These are phyloP conservation scores for Centruroides vittatus DNA, from an alignment of 1,140 invertebrate species.

Conservation along the genomic window DNA sequence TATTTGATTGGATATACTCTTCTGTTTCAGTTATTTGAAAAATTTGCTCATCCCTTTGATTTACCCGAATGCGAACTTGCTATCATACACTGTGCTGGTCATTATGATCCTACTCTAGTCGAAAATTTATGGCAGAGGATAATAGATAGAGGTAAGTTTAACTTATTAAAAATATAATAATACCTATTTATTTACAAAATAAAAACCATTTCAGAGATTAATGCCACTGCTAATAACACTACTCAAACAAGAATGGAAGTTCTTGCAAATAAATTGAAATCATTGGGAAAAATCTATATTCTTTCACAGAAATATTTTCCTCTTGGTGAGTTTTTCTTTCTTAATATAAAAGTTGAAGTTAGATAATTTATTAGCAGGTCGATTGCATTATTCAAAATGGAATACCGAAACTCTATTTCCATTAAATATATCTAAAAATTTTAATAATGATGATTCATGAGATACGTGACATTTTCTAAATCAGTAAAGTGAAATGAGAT, in stretches of 20 bases:
- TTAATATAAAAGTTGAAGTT: background rate
- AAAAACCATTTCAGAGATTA: constrained; percentile 8
- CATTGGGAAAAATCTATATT: constrained; percentile 32
- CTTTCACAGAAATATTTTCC: constrained; percentile 39
- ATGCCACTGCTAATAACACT: background rate
- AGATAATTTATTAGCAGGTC: background rate
- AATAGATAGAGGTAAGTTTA: constrained; percentile 35
- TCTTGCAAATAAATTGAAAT: constrained; percentile 31
- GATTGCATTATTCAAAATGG: background rate
- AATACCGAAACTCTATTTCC: background rate
- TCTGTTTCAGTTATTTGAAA: constrained; percentile 45
- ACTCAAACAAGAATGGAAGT: constrained; percentile 23
- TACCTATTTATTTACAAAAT: constrained; percentile 15
- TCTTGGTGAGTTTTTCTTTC: constrained; percentile 26
- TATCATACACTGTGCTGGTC: constrained; percentile 38
- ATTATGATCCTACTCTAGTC: constrained; percentile 35
- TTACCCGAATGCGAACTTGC: constrained; percentile 38
- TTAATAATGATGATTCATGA: too few species aligned
- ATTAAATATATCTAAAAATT: background rate
- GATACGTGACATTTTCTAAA: too few species aligned
- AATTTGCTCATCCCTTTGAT: constrained; percentile 37
- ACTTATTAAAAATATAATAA: constrained; percentile 14
- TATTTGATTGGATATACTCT: constrained; percentile 21
- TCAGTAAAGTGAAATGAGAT: background rate
- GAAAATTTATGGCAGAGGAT: constrained; percentile 40